These are phyloP conservation scores for Antrozous pallidus DNA, from an alignment of 2,797 vertebrate species.

Conservation along the genomic window DNA sequence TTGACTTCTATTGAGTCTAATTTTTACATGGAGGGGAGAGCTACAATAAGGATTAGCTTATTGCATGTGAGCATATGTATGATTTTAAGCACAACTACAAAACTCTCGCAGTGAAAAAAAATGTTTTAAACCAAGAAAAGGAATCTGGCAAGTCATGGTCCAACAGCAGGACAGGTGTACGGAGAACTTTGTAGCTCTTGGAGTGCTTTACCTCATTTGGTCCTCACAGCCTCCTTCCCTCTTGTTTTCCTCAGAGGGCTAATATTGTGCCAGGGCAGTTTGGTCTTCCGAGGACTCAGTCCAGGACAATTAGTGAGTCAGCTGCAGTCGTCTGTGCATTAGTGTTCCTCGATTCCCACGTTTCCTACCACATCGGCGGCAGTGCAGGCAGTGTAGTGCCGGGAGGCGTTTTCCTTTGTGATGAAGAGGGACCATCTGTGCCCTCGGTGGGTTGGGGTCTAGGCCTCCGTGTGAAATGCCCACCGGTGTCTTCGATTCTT, in stretches of 20 bases:
- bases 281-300: not conserved
- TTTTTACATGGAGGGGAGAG: not conserved
- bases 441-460: not conserved
- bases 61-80: not conserved
- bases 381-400: not conserved
- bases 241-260: not conserved
- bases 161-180: not conserved
- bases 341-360: not conserved
- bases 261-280: not conserved
- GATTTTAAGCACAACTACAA: not conserved
- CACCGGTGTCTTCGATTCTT: not conserved
- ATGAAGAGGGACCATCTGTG: not conserved
- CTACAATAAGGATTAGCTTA: not conserved
- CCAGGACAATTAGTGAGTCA: not conserved
- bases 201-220: not conserved
- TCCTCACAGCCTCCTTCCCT: not conserved
- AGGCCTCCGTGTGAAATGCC: not conserved
- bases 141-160: not conserved
- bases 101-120: not conserved
- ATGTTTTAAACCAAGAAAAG: not conserved
- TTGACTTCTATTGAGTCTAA: not conserved
- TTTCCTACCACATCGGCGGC: not conserved
- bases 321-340: not conserved
- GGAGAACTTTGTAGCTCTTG: not conserved
- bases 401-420: not conserved